Base-by-base conservation (phyloP, 2,888 invertebrate species). In the Chloroclystis v-ata region DNA sequence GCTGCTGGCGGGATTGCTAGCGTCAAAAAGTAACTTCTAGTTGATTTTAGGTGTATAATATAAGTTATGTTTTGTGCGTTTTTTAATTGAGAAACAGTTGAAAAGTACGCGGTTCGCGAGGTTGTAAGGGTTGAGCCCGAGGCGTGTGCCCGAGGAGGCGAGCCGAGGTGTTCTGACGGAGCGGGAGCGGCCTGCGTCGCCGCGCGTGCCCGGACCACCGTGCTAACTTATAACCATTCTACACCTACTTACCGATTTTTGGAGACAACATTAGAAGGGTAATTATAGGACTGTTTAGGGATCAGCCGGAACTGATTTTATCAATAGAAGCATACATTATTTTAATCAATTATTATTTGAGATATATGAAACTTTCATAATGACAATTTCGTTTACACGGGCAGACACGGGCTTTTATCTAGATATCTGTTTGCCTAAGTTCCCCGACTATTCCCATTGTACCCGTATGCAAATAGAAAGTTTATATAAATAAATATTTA, bases 101-200 rank as follows among this genome's bases (percentile, higher is more conserved):
- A 65, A 65, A 59, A 77, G 75, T 44, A 60, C 73, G 72, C 74
- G 69, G 63, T 59, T 48, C 26, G 35, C 47, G 37, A 45, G 35
- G 9, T 35, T 7, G 11, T 10, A 10, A 4, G 4, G 20, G 20
- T 8, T 7, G 20, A 20, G 16, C 2, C 33, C 53, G 38, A 57
- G 54, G 67, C 79, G 82, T 73, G 73, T 67, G 63, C 41, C 65
- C 65, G 47, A 60, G 43, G 49, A 47, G 69, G 61, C 68, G 65
- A 39, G 42, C 68, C 49, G 61, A 57, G 62, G 63, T 8, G 20
- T 20, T 35, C 4, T 35, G 35, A 11, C 8, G 7, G 1, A 14
- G 20, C 35, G 35, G 8, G 14, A 8, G 50, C 55, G 53, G 33
- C 47, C 38, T 46, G 50, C 56, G 43, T 10, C 63, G 33, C 29